Conservation (phyloP, 2,888 invertebrate species). For the Callinectes sapidus region DNA sequence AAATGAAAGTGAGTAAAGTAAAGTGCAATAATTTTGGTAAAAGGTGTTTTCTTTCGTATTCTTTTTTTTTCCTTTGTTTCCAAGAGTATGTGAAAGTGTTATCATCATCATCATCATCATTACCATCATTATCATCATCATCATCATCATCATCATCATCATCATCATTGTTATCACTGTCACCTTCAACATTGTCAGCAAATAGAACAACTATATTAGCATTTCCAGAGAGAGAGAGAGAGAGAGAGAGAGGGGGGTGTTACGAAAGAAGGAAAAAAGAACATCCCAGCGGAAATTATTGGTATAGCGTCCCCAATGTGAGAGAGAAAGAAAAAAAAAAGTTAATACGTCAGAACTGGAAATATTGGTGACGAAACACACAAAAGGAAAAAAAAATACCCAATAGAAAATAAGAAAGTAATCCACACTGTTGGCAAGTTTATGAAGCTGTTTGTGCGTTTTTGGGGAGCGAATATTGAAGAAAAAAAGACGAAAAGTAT, state of each 20-base stretch:
- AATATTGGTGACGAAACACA: not conserved
- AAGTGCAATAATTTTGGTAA: not conserved
- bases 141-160: constrained; percentile 29
- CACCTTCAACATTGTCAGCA: not conserved
- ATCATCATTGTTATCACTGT: constrained; percentile 23
- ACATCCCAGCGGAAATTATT: not conserved
- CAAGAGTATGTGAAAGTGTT: not conserved
- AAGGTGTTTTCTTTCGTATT: not conserved
- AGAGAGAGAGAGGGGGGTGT: not conserved
- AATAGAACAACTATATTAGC: not conserved
- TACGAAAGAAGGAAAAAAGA: not conserved
- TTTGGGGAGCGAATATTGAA: not conserved
- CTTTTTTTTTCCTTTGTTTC: not conserved
- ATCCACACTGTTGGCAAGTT: not conserved
- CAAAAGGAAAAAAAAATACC: not conserved
- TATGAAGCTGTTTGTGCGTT: not conserved
- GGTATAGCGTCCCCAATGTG: not conserved
- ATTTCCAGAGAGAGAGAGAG: not conserved
- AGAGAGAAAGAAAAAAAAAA: not conserved
- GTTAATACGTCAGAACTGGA: not conserved
- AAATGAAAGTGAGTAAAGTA: not conserved
- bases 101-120: constrained; percentile 20
- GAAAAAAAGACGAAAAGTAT: not conserved
- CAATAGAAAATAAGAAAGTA: not conserved
- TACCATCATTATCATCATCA: not conserved